phyloP scores from a whole-genome alignment of 2,888 invertebrate species.

The Tetragnatha montana region DNA sequence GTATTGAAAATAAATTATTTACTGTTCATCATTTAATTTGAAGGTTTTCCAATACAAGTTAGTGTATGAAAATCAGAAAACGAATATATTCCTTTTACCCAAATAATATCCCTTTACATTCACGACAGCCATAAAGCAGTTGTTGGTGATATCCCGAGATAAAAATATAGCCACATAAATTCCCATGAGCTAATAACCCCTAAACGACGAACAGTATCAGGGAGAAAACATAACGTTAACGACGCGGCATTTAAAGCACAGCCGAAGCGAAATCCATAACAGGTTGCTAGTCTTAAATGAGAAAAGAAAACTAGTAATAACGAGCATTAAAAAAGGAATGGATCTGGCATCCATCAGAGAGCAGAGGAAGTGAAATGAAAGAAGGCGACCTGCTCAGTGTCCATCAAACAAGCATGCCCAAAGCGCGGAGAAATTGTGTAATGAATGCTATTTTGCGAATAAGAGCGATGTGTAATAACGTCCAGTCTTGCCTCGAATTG shows the following conservation, averaged over 20 bases:
- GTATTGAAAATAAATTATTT: too few relatives aligned
- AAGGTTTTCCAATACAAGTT: too few relatives aligned
- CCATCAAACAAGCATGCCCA: slow-evolving; percentile 46
- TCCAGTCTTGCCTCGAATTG: slow-evolving; percentile 9
- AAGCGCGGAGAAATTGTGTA: slow-evolving; percentile 25
- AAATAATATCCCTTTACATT: not conserved
- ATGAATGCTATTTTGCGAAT: slow-evolving; percentile 52
- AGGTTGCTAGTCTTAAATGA: slow-evolving; percentile 21
- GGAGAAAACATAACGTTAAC: slow-evolving; percentile 31
- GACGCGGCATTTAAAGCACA: slow-evolving; percentile 16
- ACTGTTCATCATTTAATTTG: too few relatives aligned
- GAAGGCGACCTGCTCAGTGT: slow-evolving; percentile 40
- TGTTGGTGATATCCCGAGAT: slow-evolving; percentile 3
- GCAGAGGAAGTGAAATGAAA: not conserved
- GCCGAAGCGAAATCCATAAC: slow-evolving; percentile 22
- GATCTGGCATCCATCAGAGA: slow-evolving; percentile 13
- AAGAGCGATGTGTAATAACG: slow-evolving; percentile 49
- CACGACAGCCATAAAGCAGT: slow-evolving; percentile 24
- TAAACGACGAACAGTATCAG: slow-evolving; percentile 51
- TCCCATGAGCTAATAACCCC: slow-evolving; percentile 49
- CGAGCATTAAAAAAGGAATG: slow-evolving; percentile 33
- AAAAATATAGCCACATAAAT: slow-evolving; percentile 43
- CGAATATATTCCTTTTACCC: not conserved
- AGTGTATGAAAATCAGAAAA: too few relatives aligned
- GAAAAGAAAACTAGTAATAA: slow-evolving; percentile 13